These are phyloP conservation scores for Trachythela sp. DNA, from an alignment of 64 coral and sea anemone genomes.

Conservation along the genomic window DNA sequence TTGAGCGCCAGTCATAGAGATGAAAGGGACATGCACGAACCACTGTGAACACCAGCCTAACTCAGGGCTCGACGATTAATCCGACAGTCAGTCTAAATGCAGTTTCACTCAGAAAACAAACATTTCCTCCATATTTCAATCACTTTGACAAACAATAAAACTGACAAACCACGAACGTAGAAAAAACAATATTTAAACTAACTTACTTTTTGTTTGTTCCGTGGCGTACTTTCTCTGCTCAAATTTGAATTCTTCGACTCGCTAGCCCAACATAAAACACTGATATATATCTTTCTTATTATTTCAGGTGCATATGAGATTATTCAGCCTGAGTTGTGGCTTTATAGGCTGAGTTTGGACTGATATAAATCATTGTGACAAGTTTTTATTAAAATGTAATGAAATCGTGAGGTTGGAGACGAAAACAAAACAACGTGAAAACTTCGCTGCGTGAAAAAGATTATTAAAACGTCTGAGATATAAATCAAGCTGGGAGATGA, in stretches of 20 bases:
- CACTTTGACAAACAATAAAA: neutral
- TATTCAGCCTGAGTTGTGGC: neutral
- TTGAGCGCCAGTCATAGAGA: too few relatives aligned
- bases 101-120: neutral
- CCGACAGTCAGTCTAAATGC: neutral
- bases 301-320: neutral
- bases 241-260: too few relatives aligned
- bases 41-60: too few relatives aligned
- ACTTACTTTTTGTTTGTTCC: neutral
- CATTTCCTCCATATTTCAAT: neutral
- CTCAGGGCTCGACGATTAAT: too few relatives aligned
- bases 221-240: neutral
- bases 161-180: neutral
- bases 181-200: neutral
- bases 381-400: slow-evolving; percentile 1
- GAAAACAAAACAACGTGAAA: neutral
- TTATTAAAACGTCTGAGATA: neutral
- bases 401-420: neutral
- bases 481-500: neutral
- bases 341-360: neutral
- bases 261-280: too few relatives aligned
- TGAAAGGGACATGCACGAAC: too few relatives aligned
- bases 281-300: neutral
- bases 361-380: neutral
- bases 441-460: neutral